These are phyloP conservation scores for Eleginops maclovinus DNA, from an alignment of 2,113 vertebrate species.

Conservation along the genomic window DNA sequence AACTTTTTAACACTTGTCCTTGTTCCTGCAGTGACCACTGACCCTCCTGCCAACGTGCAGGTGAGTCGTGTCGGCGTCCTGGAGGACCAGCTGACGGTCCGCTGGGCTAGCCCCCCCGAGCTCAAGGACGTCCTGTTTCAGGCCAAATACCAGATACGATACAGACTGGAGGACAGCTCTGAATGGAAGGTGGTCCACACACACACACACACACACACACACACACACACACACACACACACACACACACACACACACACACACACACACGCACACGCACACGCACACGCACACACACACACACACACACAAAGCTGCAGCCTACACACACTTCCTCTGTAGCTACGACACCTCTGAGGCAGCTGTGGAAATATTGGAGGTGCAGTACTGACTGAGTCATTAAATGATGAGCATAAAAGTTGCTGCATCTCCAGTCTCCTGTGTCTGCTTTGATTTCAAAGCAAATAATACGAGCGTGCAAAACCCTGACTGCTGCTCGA, in stretches of 20 bases:
- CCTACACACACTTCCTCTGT: slow-evolving; percentile 1
- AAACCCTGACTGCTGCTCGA: not conserved
- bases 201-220: not conserved
- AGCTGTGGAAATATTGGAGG: slow-evolving; percentile 21
- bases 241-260: too few species aligned
- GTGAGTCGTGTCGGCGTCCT: slow-evolving; percentile 92
- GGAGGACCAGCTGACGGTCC: slow-evolving; percentile 95
- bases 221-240: too few species aligned
- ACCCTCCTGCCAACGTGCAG: slow-evolving; percentile 90
- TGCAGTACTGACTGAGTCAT: slow-evolving; percentile 5
- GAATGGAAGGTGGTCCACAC: slow-evolving; percentile 92
- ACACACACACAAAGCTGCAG: not conserved
- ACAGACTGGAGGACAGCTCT: slow-evolving; percentile 93
- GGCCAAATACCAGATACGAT: slow-evolving; percentile 98
- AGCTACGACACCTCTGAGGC: slow-evolving; percentile 2
- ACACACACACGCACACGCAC: too few species aligned
- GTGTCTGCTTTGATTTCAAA: slow-evolving; percentile 5
- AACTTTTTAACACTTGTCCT: slow-evolving; percentile 1
- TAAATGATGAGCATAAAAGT: slow-evolving; percentile 9
- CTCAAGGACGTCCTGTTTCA: slow-evolving; percentile 97
- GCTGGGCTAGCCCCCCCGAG: slow-evolving; percentile 91
- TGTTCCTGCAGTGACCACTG: slow-evolving; percentile 90
- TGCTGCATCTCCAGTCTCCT: not conserved
- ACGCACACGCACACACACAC: too few species aligned
- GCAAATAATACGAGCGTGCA: slow-evolving; percentile 14